Base-by-base conservation (phyloP, 2,888 invertebrate species). In the Allygus modestus region DNA sequence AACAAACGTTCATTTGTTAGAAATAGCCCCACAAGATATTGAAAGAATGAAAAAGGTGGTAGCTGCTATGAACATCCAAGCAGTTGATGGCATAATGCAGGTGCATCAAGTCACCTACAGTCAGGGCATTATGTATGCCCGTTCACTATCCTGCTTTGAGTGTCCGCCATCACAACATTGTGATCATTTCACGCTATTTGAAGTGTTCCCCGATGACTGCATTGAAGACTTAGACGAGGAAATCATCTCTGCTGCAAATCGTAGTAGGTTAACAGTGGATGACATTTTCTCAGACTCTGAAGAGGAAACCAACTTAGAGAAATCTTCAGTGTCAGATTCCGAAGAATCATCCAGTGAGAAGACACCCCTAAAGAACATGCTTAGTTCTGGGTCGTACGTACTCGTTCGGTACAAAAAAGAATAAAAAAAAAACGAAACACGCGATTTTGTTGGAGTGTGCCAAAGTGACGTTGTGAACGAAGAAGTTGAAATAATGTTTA, bases 91-190 rank as follows among this genome's bases (percentile, higher is more conserved):
- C 28, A 79, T 79, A 2, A 79, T 28, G 31, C 20, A 46, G 11
- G n/a, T 79, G 26, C 41, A 31, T 23, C 54, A 79, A 51, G 15
- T 79, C 15, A 51, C 46, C 20, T 79, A 26, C 17, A 43, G 43
- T 17, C 26, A 20, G 26, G 28, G 28, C 15, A 23, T 37, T n/a
- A 77, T 77, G 41, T 37, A 41, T 46, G 41, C 37, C 17, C 26
- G 26, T 43, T 41, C 26, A 20, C 41, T 37, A 9, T 77, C 41
- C 15, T 33, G 41, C 12, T 46, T 37, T 15, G 17, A 46, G 17
- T 15, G 46, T 17, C 12, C 17, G 17, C 46, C 46, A 46, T 46
- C 17, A 46, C 9, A 46, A 15, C 12, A 46, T 15, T 46, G 46
- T 17, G 46, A 46, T 46, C 46, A 46, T 17, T 46, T 46, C 46